Percentiles rank a stretch among this genome's conserved stretches.
phyloP scores from a whole-genome alignment of 2,888 invertebrate species.

The Platypus cylindrus region DNA sequence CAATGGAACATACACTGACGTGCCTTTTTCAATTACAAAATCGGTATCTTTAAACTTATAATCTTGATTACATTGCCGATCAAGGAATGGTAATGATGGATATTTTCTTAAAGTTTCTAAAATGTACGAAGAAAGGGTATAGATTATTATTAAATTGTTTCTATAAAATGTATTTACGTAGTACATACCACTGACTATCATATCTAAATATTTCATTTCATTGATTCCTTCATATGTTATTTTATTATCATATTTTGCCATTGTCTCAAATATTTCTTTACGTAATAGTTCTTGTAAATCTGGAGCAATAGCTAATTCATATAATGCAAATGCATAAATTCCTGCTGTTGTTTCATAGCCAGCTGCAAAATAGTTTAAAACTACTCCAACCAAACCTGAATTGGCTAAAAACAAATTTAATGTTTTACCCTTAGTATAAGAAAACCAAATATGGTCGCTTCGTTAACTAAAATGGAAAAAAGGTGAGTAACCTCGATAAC shows the following conservation, averaged over 20 bases:
- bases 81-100: slow-evolving; percentile 28
- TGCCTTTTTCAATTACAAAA: slow-evolving; percentile 27
- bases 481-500: too few species aligned
- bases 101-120: slow-evolving; percentile 34
- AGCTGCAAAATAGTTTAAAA: slow-evolving; percentile 40
- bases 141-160: not conserved
- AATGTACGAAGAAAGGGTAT: slow-evolving; percentile 9
- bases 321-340: slow-evolving; percentile 42
- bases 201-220: slow-evolving; percentile 40
- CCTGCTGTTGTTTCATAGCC: slow-evolving; percentile 51
- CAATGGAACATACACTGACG: slow-evolving; percentile 24
- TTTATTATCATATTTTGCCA: slow-evolving; percentile 29
- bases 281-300: slow-evolving; percentile 41
- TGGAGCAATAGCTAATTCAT: slow-evolving; percentile 41
- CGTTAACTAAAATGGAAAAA: too few species aligned
- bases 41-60: slow-evolving; percentile 24
- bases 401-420: too few species aligned
- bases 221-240: slow-evolving; percentile 41
- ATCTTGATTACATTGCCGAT: slow-evolving; percentile 22
- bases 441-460: too few species aligned
- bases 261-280: slow-evolving; percentile 35
- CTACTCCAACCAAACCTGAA: slow-evolving; percentile 15
- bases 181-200: slow-evolving; percentile 15
- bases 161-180: not conserved
- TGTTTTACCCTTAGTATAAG: too few species aligned